A percentile compares a stretch with the other conserved stretches of the same genome.
Conservation (phyloP, 2,888 invertebrate species). For the Campaea margaritaria region DNA sequence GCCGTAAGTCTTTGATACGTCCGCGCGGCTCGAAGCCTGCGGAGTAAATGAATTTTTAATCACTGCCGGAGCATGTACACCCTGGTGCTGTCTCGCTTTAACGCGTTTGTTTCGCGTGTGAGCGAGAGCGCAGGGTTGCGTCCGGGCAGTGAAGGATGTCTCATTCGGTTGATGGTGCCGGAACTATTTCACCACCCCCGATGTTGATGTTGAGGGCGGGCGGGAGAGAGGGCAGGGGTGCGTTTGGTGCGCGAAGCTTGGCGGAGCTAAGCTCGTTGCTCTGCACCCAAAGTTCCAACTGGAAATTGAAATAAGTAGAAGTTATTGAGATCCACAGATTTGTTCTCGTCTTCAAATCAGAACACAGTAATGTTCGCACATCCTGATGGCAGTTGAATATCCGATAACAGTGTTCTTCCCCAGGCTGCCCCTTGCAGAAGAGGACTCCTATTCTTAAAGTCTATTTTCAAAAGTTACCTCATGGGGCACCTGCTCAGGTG, state of each 20-base stretch:
- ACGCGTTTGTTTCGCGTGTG: conserved; percentile 44
- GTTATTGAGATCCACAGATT: too few relatives aligned
- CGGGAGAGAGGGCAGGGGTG: conserved; percentile 53
- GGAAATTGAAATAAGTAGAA: conserved; percentile 44
- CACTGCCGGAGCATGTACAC: conserved; percentile 56
- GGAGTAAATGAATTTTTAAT: conserved; percentile 45
- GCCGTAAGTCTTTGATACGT: conserved; percentile 46
- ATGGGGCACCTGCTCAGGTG: too few relatives aligned
- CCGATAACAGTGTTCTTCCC: too few relatives aligned
- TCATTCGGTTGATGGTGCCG: conserved; percentile 63
- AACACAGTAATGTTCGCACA: too few relatives aligned
- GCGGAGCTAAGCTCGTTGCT: conserved; percentile 81
- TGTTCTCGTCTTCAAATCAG: too few relatives aligned
- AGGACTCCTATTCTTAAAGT: too few relatives aligned
- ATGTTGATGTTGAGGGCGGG: conserved; percentile 52
- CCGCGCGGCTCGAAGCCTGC: conserved; percentile 40
- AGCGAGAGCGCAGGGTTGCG: conserved; percentile 55
- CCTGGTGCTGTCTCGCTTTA: conserved; percentile 55
- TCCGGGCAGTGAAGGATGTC: conserved; percentile 61
- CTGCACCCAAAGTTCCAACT: conserved; percentile 83
- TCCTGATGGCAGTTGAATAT: too few relatives aligned
- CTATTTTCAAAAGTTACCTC: too few relatives aligned
- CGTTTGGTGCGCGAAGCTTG: conserved; percentile 63
- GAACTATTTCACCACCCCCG: conserved; percentile 71
- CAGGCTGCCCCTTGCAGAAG: too few relatives aligned